Percentiles rank a stretch among this genome's conserved stretches.
phyloP scores from a whole-genome alignment of 1,140 invertebrate genomes.

The Doryteuthis pealeii region DNA sequence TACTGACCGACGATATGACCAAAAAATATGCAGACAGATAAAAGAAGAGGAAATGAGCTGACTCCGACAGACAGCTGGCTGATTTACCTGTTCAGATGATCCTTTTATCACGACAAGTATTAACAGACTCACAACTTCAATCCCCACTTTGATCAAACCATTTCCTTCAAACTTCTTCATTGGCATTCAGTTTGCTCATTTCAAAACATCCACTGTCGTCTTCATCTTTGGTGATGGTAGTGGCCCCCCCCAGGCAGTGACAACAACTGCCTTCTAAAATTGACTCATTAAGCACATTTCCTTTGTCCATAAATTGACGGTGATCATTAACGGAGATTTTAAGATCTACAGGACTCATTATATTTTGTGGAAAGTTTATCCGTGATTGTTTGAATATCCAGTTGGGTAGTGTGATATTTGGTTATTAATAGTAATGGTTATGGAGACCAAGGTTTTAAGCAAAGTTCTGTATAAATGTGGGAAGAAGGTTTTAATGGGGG shows the following conservation, averaged over 20 bases:
- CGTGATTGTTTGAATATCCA: slow-evolving; percentile 14
- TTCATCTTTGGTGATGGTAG: not conserved
- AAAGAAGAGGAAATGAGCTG: slow-evolving; percentile 12
- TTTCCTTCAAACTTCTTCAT: slow-evolving; percentile 11
- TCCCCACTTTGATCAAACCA: not conserved
- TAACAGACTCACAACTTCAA: not conserved
- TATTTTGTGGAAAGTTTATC: slow-evolving; percentile 16
- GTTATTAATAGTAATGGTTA: slow-evolving; percentile 10
- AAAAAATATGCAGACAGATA: slow-evolving; percentile 6
- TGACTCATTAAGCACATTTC: slow-evolving; percentile 16
- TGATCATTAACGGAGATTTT: slow-evolving; percentile 6
- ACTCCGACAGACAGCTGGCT: not conserved
- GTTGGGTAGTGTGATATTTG: slow-evolving; percentile 15
- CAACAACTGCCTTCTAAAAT: not conserved
- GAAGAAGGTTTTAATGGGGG: not conserved
- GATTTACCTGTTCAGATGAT: slow-evolving; percentile 9
- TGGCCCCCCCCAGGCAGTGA: too few relatives aligned
- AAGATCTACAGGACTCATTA: slow-evolving; percentile 12
- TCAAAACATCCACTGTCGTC: not conserved
- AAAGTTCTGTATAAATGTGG: not conserved
- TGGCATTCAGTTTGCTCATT: slow-evolving; percentile 6
- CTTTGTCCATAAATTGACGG: slow-evolving; percentile 11
- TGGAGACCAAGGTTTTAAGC: slow-evolving; percentile 2
- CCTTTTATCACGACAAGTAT: not conserved
- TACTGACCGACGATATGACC: slow-evolving; percentile 8